Evolutionary conservation across 2,888 invertebrate genomes (phyloP), one percentile per base, ranked within the genome.

Genomic region (Thereva unica): DNA sequence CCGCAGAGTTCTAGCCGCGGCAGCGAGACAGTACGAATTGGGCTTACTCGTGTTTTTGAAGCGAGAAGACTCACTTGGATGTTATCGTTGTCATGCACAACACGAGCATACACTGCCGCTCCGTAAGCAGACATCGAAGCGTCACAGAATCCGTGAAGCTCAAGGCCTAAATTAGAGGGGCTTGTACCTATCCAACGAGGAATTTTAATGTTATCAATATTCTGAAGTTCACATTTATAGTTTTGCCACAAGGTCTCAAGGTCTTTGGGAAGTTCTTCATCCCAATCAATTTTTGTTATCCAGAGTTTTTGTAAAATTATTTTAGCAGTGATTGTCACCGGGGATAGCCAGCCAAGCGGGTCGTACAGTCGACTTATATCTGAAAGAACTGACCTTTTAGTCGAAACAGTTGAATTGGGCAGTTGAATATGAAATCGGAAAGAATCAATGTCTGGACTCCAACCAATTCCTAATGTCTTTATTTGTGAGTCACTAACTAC

Each of bases 221-320:
- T 6, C 23, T 42, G 44, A 41, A 44, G 44, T 42, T 56, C 38
- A 7, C 5, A 5, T 56, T 41, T 56, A 34, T 10, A 42, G 1
- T 12, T 4, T 10, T 42, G 12, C 42, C 56, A 56, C 7, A 23
- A 9, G 40, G 12, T 5, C 2, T 4, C 10, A 2, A 59, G 7
- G 23, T 59, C 12, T 4, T 12, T 7, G 23, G 44, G 42, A 35
- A 12, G n/a, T 4, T 38, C 37, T 54, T 4, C 54, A 54, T 54
- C 38, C 54, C 54, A 54, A 6, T 38, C 54, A 54, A 54, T 54
- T 1, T 54, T 50, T n/a, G 44, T 34, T 8, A 49, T 49, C 67
- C 67, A 70, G n/a, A 70, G 67, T 42, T 64, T 66, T 64, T 70
- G 63, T 6, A 68, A 49, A 9, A 68, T 55, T n/a, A 68, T 52